phyloP scores from a whole-genome alignment of 1,140 invertebrate species.

The Drosophila sechellia region DNA sequence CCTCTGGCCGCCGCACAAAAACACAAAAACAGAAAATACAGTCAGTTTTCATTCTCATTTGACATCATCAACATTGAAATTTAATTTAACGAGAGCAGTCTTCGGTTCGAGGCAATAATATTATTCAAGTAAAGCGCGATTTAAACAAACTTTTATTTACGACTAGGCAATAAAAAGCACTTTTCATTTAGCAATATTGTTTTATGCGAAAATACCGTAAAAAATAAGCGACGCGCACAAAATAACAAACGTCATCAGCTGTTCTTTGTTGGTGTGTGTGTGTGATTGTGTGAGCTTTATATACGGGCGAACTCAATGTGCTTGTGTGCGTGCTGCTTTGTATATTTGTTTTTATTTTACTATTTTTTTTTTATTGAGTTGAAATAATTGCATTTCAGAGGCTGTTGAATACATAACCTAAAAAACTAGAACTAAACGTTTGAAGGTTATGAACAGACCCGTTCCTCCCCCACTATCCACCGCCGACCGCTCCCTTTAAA shows the following conservation, averaged over 20 bases:
- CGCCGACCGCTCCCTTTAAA: constrained; percentile 20
- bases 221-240: constrained; percentile 66
- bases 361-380: constrained; percentile 16
- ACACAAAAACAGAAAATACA: constrained; percentile 74
- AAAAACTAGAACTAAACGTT: constrained; percentile 56
- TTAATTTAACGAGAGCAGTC: constrained; percentile 77
- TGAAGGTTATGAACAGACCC: constrained; percentile 67
- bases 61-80: constrained; percentile 83
- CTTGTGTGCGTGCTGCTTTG: constrained; percentile 21
- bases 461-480: constrained; percentile 16
- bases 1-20: constrained; percentile 54
- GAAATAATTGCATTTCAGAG: constrained; percentile 32
- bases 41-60: constrained; percentile 83
- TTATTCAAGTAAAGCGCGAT: constrained; percentile 57
- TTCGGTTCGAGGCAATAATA: constrained; percentile 36
- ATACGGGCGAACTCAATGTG: constrained; percentile 5
- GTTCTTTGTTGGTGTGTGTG: constrained; percentile 52
- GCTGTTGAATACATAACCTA: constrained; percentile 61
- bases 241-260: constrained; percentile 82
- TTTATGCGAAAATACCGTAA: constrained; percentile 29
- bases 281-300: constrained; percentile 19
- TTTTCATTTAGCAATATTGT: constrained; percentile 65
- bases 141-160: constrained; percentile 61
- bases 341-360: constrained; percentile 6
- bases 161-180: background rate